Conservation (phyloP, 1,140 invertebrate genomes). For the Rhopalosiphum maidis region DNA sequence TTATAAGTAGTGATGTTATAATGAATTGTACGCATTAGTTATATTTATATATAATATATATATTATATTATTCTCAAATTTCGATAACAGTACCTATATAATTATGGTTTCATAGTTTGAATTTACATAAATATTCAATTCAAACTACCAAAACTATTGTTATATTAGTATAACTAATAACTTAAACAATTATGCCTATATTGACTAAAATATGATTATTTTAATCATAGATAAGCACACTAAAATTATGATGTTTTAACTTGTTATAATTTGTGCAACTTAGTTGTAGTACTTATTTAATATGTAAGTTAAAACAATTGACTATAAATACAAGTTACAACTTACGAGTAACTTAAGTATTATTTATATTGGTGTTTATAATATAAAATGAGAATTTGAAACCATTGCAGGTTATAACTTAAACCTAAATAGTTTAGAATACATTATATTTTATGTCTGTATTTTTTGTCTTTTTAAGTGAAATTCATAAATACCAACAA, state of each 20-base stretch:
- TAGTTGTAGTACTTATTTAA: background rate
- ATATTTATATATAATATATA: too few relatives aligned
- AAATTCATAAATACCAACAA: conserved; percentile 4
- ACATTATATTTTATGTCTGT: background rate
- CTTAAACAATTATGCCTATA: background rate
- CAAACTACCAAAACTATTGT: background rate
- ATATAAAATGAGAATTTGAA: background rate
- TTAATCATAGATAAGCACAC: background rate
- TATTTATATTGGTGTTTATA: background rate
- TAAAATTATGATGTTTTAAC: background rate
- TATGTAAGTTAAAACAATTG: background rate
- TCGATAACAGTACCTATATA: background rate
- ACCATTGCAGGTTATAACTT: background rate
- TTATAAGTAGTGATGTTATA: background rate
- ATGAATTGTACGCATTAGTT: background rate
- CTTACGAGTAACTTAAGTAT: background rate
- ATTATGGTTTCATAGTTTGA: background rate
- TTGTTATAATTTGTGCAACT: background rate
- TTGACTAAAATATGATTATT: background rate
- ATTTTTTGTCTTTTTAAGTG: background rate
- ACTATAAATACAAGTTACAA: background rate
- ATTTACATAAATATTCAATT: background rate
- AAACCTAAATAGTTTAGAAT: background rate
- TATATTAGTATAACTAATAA: background rate
- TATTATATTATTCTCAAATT: background rate